These are phyloP conservation scores for Crotalus helleri DNA, from an alignment of 2,113 vertebrate genomes.

Conservation along the genomic window DNA sequence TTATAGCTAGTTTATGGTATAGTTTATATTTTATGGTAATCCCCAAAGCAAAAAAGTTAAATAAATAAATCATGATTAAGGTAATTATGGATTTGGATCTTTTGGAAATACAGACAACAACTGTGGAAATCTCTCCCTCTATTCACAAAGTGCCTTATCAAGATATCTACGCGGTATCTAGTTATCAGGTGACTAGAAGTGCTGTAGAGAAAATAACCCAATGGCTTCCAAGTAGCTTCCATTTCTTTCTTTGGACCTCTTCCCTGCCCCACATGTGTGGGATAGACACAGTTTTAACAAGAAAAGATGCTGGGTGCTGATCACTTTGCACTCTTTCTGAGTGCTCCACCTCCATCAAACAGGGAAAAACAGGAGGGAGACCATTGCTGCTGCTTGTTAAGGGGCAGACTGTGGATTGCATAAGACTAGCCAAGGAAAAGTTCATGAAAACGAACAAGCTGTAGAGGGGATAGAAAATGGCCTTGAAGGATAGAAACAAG, in stretches of 20 bases:
- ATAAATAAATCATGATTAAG: not conserved
- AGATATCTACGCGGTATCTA: not conserved
- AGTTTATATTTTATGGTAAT: not conserved
- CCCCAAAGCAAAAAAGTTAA: not conserved
- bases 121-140: not conserved
- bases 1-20: not conserved
- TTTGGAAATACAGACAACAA: not conserved
- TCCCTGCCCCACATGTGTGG: not conserved
- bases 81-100: not conserved
- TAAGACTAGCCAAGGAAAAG: not conserved
- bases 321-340: not conserved
- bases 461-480: not conserved
- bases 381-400: not conserved
- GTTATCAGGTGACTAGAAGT: not conserved
- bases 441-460: not conserved
- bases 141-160: not conserved
- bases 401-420: not conserved
- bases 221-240: not conserved
- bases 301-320: not conserved
- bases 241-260: not conserved
- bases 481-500: not conserved
- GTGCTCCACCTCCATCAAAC: not conserved
- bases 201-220: not conserved
- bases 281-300: not conserved
- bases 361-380: not conserved